Conservation (phyloP, 2,797 vertebrate species). For the Sphaeramia orbicularis region DNA sequence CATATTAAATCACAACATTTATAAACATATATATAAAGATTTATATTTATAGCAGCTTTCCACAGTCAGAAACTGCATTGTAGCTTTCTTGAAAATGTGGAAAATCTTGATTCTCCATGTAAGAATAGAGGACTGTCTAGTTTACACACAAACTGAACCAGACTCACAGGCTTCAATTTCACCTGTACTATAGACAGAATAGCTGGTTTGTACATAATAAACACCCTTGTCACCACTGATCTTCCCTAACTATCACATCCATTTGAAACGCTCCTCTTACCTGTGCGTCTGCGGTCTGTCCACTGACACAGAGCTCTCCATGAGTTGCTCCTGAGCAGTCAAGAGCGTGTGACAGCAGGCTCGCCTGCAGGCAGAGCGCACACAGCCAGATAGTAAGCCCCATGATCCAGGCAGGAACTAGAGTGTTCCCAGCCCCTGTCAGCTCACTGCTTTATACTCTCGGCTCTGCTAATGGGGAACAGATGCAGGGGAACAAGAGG, state of each 20-base stretch:
- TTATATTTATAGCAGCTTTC: background rate
- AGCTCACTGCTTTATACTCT: constrained; percentile 85
- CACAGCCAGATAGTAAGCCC: constrained; percentile 81
- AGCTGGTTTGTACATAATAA: constrained; percentile 67
- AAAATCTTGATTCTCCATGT: constrained; percentile 32
- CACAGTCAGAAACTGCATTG: background rate
- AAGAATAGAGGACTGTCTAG: constrained; percentile 31
- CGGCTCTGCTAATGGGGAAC: constrained; percentile 84
- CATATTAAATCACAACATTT: no score
- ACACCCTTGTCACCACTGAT: constrained; percentile 37
- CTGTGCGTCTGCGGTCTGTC: constrained; percentile 75
- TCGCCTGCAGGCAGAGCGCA: constrained; percentile 82
- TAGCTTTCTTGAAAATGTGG: constrained; percentile 9
- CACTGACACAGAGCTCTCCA: constrained; percentile 67
- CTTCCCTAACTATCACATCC: constrained; percentile 65
- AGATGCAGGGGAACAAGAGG: constrained; percentile 82
- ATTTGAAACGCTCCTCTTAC: constrained; percentile 73
- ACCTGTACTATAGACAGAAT: constrained; percentile 29
- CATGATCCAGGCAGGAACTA: constrained; percentile 81
- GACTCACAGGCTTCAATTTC: constrained; percentile 57
- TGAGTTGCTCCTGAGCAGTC: constrained; percentile 71
- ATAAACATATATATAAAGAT: no score
- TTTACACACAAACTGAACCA: constrained; percentile 53
- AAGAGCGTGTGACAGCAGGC: constrained; percentile 81
- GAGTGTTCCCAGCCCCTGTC: constrained; percentile 78